Base-by-base conservation (phyloP, 2,797 vertebrate species). In the Zonotrichia albicollis region DNA sequence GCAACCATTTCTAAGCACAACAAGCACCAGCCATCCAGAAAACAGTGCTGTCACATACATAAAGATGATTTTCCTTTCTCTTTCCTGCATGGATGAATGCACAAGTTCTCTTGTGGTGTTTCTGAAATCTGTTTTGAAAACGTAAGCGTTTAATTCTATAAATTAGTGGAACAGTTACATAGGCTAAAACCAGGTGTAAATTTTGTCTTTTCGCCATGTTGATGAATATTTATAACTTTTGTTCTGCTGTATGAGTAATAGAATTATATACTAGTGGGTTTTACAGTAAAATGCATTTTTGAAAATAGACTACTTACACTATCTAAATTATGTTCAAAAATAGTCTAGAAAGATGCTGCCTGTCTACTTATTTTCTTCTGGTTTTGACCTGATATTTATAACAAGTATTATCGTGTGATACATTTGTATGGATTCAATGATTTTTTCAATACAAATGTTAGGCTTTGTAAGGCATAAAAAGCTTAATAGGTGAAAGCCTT, bases 11-110 rank as follows among this genome's bases (percentile, higher is more conserved):
- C 73, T 45, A 67, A 93, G 57, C 57, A 79, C n/a, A 94, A 64
- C 60, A 84, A 65, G 40, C 74, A 82, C 45, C 83, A 95, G 55
- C n/a, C 94, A 92, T 73, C 85, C 89, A 88, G 87, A 86, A 93
- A 94, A 84, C 34, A 61, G 74, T 26, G 42, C 83, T 91, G 87
- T 90, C 80, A 90, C 67, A 75, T 84, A 67, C 73, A 90, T 88
- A 93, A 93, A 94, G 64, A 88, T 82, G 80, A 90, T 79, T 72
- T 86, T 40, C 42, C 34, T 68, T 91, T 88, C 45, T 93, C 54
- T 86, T 91, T 34, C 29, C 64, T 91, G 6, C 48, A 66, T 45
- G 71, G 82, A 62, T 93, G 85, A 91, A 82, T 25, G 80, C 55
- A 82, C 74, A 86, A 25, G 25, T 93, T 95, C 72, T 90, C 86